Evolutionary conservation across 2,888 invertebrate species (phyloP), one percentile per base, ranked within the genome.

Genomic region (Rotaria magnacalcarata): DNA sequence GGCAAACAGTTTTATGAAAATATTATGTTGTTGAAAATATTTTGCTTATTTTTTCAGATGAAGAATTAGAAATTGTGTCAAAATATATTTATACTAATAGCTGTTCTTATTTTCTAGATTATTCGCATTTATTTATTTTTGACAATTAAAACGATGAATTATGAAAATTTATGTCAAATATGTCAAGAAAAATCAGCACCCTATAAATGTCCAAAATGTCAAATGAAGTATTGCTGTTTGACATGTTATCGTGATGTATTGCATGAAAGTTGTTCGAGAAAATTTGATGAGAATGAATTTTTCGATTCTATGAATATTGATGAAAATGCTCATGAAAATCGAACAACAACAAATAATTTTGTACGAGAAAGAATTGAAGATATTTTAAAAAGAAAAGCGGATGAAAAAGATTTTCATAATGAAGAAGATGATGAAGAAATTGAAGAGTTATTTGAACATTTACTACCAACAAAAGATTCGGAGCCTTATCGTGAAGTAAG

Each of bases 351-450:
- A 19, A 67, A 67, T 34, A 24, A 24, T 10, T 80, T 80, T 47
- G 47, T 80, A 24, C 43, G 47, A 21, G 80, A 80, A 47, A 0
- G 80, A 47, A 80, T 80, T 47, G 47, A 47, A 47, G 80, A 80
- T 80, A 80, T 80, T 14, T 47, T 80, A n/a, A 80, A 80, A 80
- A 21, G 80, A n/a, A 43, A 80, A 80, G 11, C 8, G 47, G 80
- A 80, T 47, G 80, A 80, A 80, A 47, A 80, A 47, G 80, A 80
- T n/a, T 43, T 47, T 80, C 24, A 80, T 47, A 80, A 80, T 80
- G 80, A 80, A 24, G 14, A 47, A n/a, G 80, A 80, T 47, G 47
- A 80, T 47, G 24, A 24, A 80, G 8, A 80, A 80, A 47, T 80
- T 8, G 80, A 80, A 4, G 80, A 80, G 47, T 47, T 80, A 47